Conservation (phyloP, 2,888 invertebrate genomes). For the Plebejus argus region DNA sequence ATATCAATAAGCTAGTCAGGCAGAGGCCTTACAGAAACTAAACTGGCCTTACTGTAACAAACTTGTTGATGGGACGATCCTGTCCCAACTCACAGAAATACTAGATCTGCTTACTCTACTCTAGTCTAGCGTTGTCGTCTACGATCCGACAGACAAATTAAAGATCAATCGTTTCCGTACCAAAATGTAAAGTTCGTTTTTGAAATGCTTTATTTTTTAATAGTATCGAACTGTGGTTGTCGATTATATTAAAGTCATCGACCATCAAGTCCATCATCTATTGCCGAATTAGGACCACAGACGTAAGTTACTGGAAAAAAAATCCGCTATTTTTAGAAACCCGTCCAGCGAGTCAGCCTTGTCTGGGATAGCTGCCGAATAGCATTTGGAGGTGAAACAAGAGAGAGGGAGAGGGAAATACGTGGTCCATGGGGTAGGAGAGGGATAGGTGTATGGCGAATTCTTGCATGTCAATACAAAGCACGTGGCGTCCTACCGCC, state of each 20-base stretch:
- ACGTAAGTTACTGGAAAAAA: constrained; percentile 56
- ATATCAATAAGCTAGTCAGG: too few species aligned
- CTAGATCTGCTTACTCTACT: too few species aligned
- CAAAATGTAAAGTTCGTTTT: neutral
- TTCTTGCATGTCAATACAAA: constrained; percentile 60
- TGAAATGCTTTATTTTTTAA: neutral
- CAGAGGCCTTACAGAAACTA: too few species aligned
- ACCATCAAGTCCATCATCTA: constrained; percentile 28
- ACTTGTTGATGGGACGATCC: too few species aligned
- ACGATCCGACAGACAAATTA: too few species aligned
- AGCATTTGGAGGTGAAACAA: constrained; percentile 76
- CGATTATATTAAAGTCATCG: constrained; percentile 5
- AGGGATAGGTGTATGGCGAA: constrained; percentile 68
- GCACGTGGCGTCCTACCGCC: constrained; percentile 51
- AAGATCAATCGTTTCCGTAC: too few species aligned
- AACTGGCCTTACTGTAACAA: too few species aligned
- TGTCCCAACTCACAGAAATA: too few species aligned
- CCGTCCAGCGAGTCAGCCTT: constrained; percentile 67
- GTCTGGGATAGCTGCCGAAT: constrained; percentile 69
- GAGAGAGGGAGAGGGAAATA: constrained; percentile 68
- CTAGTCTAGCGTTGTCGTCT: too few species aligned
- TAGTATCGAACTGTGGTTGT: neutral
- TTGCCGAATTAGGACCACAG: constrained; percentile 41
- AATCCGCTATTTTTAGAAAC: constrained; percentile 77
- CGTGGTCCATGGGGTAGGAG: constrained; percentile 59